Evolutionary conservation across 2,113 vertebrate genomes (phyloP).

Genomic region (Microcebus ravelobensis): DNA sequence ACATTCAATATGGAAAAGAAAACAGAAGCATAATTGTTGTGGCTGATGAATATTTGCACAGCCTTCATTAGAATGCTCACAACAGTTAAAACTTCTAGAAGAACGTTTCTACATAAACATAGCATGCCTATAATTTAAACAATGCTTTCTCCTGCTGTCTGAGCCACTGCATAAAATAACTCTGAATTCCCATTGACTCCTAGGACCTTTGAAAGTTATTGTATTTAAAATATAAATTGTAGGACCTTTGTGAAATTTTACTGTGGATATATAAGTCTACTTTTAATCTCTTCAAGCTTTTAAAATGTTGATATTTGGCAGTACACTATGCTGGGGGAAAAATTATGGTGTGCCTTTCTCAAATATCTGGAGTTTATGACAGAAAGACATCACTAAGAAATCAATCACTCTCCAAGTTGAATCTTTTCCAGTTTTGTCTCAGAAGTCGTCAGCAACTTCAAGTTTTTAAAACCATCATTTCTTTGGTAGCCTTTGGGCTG

Average conservation of each 20-base stretch:
- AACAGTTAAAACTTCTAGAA: slow-evolving; percentile 52
- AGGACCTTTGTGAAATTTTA: background rate
- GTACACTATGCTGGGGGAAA: background rate
- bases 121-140: slow-evolving; percentile 66
- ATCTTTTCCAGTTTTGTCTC: slow-evolving; percentile 39
- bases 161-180: slow-evolving; percentile 17
- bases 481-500: slow-evolving; percentile 47
- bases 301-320: background rate
- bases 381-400: slow-evolving; percentile 22
- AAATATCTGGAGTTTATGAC: slow-evolving; percentile 35
- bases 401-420: slow-evolving; percentile 15
- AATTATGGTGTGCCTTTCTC: background rate
- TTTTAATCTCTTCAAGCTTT: slow-evolving; percentile 34
- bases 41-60: slow-evolving; percentile 72
- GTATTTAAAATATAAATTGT: background rate
- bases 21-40: slow-evolving; percentile 63
- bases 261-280: background rate
- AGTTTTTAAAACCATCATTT: slow-evolving; percentile 29
- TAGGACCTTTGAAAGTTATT: background rate
- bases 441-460: slow-evolving; percentile 24
- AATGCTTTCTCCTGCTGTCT: slow-evolving; percentile 41
- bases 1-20: slow-evolving; percentile 66
- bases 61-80: slow-evolving; percentile 69
- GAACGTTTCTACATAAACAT: slow-evolving; percentile 67
- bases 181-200: background rate